These are phyloP conservation scores for Sterrhoptilus dennistouni DNA, from an alignment of 2,113 vertebrate species.

Conservation along the genomic window DNA sequence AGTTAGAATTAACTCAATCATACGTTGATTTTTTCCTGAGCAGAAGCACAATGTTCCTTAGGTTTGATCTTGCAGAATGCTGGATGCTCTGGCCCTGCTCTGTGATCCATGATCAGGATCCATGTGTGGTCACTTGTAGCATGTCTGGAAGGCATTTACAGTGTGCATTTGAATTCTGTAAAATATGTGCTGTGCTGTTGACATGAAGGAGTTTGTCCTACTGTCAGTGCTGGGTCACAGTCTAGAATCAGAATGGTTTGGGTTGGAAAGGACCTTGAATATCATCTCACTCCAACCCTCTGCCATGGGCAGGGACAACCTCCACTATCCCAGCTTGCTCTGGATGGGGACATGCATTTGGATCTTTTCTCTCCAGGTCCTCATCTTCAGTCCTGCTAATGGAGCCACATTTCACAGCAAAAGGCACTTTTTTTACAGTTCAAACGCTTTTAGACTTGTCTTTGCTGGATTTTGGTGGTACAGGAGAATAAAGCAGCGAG, in stretches of 20 bases:
- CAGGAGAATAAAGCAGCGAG: neutral
- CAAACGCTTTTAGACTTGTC: neutral
- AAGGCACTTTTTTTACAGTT: neutral
- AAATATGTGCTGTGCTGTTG: neutral
- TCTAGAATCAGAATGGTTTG: neutral
- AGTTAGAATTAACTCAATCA: neutral
- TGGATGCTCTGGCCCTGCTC: neutral
- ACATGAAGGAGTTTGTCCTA: neutral
- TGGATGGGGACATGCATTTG: neutral
- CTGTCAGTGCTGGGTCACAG: neutral
- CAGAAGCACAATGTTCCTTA: neutral
- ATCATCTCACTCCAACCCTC: too few relatives aligned
- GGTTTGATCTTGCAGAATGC: neutral
- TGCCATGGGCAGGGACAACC: neutral
- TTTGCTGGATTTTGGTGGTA: neutral
- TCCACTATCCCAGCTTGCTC: neutral
- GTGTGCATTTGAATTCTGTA: neutral
- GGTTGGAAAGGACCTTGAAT: neutral
- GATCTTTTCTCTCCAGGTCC: neutral
- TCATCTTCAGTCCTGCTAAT: neutral
- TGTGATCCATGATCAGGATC: neutral
- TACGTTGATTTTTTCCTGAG: neutral
- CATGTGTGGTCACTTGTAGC: accelerated
- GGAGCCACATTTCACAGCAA: neutral
- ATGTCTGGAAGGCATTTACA: neutral